A percentile compares a stretch with the other conserved stretches of the same genome.
phyloP scores from a whole-genome alignment of 2,797 vertebrate genomes.

The Rhynchonycteris naso region DNA sequence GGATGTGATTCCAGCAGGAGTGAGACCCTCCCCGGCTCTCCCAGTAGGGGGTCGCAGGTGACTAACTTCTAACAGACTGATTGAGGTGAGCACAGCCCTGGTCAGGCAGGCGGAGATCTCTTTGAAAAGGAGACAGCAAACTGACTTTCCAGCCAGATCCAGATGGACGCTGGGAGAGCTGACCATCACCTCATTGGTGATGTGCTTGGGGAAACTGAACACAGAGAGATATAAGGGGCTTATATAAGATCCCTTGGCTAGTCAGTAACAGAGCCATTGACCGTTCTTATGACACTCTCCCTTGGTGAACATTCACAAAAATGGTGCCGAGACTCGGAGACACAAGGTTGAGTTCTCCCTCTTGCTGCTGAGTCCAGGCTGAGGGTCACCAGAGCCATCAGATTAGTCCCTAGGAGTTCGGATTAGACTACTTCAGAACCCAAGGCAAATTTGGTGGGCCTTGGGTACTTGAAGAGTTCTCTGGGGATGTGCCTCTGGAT shows the following conservation, averaged over 20 bases:
- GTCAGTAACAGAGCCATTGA: neutral
- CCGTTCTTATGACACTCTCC: neutral
- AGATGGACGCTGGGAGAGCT: no score
- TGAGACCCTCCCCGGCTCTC: no score
- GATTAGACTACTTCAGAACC: neutral
- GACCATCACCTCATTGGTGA: neutral
- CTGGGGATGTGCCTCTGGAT: neutral
- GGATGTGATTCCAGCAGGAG: accelerated
- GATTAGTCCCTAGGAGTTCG: neutral
- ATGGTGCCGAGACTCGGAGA: neutral
- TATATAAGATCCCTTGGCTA: neutral
- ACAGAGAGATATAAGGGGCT: neutral
- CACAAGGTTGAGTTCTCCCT: neutral
- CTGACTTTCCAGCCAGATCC: no score
- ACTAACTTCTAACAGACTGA: no score
- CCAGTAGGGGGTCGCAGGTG: no score
- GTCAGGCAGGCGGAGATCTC: no score
- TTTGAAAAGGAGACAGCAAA: no score
- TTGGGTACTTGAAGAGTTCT: neutral
- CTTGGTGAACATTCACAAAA: neutral
- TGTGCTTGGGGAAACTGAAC: neutral
- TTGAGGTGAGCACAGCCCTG: no score
- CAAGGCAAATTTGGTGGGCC: neutral
- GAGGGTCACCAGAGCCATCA: accelerated
- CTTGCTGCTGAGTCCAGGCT: neutral